These are phyloP conservation scores for Tautogolabrus adspersus DNA, from an alignment of 2,113 vertebrate genomes.

Conservation along the genomic window DNA sequence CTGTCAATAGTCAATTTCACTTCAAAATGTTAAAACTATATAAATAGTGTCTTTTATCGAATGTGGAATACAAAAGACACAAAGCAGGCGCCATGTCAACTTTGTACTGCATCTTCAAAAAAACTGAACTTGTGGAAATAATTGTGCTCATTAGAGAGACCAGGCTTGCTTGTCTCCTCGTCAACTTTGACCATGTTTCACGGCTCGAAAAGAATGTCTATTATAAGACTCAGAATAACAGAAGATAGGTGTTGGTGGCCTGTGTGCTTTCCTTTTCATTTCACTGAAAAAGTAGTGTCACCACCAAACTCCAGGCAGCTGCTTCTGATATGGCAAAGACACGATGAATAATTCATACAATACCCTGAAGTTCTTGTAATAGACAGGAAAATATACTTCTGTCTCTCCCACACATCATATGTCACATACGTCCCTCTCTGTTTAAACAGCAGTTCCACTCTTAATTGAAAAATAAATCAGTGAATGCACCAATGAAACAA, in stretches of 20 bases:
- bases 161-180: not conserved
- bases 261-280: conserved; percentile 1
- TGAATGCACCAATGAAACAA: conserved; percentile 68
- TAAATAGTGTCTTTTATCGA: conserved; percentile 28
- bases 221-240: conserved; percentile 17
- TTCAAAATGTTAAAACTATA: not conserved
- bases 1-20: conserved; percentile 29
- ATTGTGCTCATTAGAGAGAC: conserved; percentile 24
- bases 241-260: not conserved
- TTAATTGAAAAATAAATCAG: conserved; percentile 72
- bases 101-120: conserved; percentile 20
- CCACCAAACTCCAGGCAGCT: not conserved
- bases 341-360: conserved; percentile 43
- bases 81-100: conserved; percentile 1
- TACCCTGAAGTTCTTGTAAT: conserved; percentile 5
- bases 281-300: conserved; percentile 11
- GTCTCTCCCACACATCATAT: not conserved
- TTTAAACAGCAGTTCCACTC: conserved; percentile 58
- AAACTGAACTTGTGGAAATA: conserved; percentile 10
- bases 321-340: not conserved
- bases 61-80: conserved; percentile 17
- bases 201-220: conserved; percentile 4
- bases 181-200: conserved; percentile 12
- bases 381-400: conserved; percentile 4
- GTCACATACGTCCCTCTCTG: not conserved